Conservation (phyloP, 2,797 vertebrate species). For the Scolopax bukidnonensis region DNA sequence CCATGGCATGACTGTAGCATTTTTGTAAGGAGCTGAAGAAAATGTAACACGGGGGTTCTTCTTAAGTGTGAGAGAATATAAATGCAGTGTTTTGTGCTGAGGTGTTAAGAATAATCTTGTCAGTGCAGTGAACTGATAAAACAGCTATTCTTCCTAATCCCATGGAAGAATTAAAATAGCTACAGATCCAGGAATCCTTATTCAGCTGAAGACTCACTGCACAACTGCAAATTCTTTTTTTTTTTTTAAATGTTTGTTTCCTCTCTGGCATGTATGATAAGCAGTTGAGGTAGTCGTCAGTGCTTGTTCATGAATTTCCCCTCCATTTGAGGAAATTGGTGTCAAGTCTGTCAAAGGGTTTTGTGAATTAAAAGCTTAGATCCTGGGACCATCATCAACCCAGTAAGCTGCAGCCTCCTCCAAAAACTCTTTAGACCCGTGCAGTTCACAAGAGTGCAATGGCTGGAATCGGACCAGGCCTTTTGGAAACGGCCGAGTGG, state of each 20-base stretch:
- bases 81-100: neutral
- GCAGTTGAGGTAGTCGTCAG: neutral
- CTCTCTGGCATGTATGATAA: neutral
- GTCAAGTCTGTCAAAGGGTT: neutral
- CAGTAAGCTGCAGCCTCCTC: neutral
- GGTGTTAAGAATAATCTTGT: constrained; percentile 6
- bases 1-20: fast-evolving
- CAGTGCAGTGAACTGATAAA: neutral
- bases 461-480: neutral
- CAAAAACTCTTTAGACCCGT: neutral
- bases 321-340: neutral
- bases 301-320: neutral
- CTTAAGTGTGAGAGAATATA: neutral
- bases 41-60: neutral
- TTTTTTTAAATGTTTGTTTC: neutral
- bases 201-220: neutral
- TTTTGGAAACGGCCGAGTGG: neutral
- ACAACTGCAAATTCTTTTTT: neutral
- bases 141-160: neutral
- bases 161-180: neutral
- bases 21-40: neutral
- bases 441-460: neutral
- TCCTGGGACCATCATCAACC: neutral
- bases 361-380: neutral
- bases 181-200: neutral